These are phyloP conservation scores for Eupithecia insigniata DNA, from an alignment of 2,888 invertebrate genomes.

Conservation along the genomic window DNA sequence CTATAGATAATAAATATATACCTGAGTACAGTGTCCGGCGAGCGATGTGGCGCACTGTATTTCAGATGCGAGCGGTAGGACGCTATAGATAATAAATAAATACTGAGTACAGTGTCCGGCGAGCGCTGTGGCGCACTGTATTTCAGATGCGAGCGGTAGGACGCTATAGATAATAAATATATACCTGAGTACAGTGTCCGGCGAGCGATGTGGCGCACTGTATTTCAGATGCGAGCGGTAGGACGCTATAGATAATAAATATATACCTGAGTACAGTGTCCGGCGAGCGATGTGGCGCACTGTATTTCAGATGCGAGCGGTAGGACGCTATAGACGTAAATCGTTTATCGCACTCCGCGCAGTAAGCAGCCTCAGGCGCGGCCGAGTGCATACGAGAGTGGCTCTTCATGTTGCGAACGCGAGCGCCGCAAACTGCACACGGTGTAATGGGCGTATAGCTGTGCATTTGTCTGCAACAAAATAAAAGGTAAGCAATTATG, in stretches of 20 bases:
- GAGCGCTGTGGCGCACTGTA: too few species aligned
- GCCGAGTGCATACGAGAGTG: constrained; percentile 61
- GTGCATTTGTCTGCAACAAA: constrained; percentile 27
- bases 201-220: too few species aligned
- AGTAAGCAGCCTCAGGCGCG: constrained; percentile 52
- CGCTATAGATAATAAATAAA: too few species aligned
- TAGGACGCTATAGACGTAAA: constrained; percentile 47
- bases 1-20: too few species aligned
- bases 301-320: constrained; percentile 38
- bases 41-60: constrained; percentile 41
- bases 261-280: constrained; percentile 28
- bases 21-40: constrained; percentile 35
- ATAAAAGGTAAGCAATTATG: not conserved
- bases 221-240: too few species aligned
- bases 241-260: too few species aligned
- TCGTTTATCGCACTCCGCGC: constrained; percentile 57
- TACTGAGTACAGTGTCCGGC: too few species aligned
- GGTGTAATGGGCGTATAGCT: constrained; percentile 28
- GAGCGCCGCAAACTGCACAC: constrained; percentile 64
- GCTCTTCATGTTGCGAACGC: constrained; percentile 63
- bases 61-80: constrained; percentile 44
- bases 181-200: too few species aligned
- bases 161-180: too few species aligned
- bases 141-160: too few species aligned
- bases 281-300: constrained; percentile 41